Percentiles rank a stretch among this genome's conserved stretches.
Conservation (phyloP, 2,797 vertebrate species). For the Microhierax caerulescens region DNA sequence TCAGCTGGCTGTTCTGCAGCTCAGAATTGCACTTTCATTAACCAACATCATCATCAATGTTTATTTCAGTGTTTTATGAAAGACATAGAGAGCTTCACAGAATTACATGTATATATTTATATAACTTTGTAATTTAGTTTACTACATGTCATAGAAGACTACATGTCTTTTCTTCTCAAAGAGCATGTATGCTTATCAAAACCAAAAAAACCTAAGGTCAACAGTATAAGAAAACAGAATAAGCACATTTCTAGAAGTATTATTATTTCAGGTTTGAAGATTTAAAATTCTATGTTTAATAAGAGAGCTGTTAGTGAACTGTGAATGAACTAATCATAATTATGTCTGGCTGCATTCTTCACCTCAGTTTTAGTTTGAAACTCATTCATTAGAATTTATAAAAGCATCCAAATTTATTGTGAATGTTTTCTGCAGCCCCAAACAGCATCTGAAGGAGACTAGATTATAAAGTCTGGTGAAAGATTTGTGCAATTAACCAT, state of each 20-base stretch:
- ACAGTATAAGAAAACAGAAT: neutral
- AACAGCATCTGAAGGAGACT: neutral
- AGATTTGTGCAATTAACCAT: neutral
- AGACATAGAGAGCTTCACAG: neutral
- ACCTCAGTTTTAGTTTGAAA: neutral
- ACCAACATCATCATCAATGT: neutral
- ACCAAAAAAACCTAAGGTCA: neutral
- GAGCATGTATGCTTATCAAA: neutral
- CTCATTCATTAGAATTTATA: neutral
- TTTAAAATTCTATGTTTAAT: neutral
- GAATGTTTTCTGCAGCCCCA: neutral
- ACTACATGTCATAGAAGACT: neutral
- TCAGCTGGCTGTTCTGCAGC: neutral
- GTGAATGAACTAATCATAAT: neutral
- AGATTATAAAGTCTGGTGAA: neutral
- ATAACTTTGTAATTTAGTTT: neutral
- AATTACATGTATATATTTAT: neutral
- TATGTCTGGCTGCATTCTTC: neutral
- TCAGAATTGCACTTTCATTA: neutral
- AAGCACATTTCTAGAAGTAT: neutral
- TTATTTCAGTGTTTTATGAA: neutral
- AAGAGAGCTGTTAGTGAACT: neutral
- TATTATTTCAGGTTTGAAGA: neutral
- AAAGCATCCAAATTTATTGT: neutral
- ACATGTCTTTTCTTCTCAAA: neutral